phyloP scores from a whole-genome alignment of 2,113 vertebrate species.

The Chascanopsetta lugubris region DNA sequence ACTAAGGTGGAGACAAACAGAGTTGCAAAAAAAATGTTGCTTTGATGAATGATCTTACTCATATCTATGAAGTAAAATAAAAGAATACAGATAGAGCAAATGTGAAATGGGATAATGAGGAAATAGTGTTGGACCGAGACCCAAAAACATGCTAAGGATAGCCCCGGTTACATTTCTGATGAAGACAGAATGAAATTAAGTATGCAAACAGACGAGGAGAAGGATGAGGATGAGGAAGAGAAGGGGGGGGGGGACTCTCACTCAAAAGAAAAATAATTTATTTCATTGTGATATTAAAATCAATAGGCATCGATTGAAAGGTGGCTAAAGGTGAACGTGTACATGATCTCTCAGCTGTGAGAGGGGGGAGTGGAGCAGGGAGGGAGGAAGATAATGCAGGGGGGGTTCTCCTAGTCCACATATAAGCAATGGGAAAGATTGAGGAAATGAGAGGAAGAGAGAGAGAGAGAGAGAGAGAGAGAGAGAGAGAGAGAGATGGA shows the following conservation, averaged over 20 bases:
- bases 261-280: conserved; percentile 77
- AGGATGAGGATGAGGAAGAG: background rate
- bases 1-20: background rate
- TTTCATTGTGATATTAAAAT: conserved; percentile 82
- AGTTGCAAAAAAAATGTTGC: background rate
- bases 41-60: background rate
- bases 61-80: background rate
- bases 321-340: conserved; percentile 76
- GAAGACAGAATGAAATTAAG: conserved; percentile 47
- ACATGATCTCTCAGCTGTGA: conserved; percentile 72
- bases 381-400: conserved; percentile 1
- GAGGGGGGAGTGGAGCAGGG: conserved; percentile 13
- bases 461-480: conserved; percentile 12
- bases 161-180: conserved; percentile 72
- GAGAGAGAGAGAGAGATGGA: conserved; percentile 15
- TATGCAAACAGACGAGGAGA: conserved; percentile 19
- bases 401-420: conserved; percentile 55
- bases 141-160: conserved; percentile 41
- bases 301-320: conserved; percentile 76
- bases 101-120: background rate
- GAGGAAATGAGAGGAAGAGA: conserved; percentile 13
- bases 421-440: conserved; percentile 37
- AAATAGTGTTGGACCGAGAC: conserved; percentile 23
- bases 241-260: conserved; percentile 29
- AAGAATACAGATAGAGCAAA: background rate